phyloP scores from a whole-genome alignment of 2,888 invertebrate species.

The Lasioglossum leucozonium region DNA sequence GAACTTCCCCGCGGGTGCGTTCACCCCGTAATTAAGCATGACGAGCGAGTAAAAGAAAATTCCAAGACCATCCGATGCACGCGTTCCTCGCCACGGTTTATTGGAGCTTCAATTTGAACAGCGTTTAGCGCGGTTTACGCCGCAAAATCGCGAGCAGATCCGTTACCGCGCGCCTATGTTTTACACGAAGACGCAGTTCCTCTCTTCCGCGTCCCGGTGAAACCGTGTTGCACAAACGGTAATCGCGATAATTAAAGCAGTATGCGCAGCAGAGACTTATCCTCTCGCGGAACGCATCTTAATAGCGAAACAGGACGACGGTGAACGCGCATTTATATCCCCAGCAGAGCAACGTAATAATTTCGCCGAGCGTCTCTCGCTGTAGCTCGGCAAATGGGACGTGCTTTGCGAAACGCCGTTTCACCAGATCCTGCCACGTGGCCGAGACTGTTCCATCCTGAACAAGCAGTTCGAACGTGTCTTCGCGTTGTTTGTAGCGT shows the following conservation, averaged over 20 bases:
- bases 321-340: conserved; percentile 9
- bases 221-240: conserved; percentile 20
- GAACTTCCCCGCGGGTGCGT: conserved; percentile 28
- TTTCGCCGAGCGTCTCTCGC: neutral
- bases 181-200: neutral
- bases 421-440: neutral
- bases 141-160: neutral
- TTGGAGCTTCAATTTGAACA: neutral
- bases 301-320: conserved; percentile 19
- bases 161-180: neutral
- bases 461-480: neutral
- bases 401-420: conserved; percentile 14
- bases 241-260: conserved; percentile 47
- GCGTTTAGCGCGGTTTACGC: neutral
- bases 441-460: neutral
- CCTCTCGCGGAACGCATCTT: conserved; percentile 17
- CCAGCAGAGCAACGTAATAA: neutral
- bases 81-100: neutral
- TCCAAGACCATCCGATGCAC: neutral
- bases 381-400: neutral
- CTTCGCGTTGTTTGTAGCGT: neutral
- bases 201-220: conserved; percentile 34
- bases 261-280: neutral
- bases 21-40: conserved; percentile 14
- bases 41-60: neutral